A percentile compares a stretch with the other conserved stretches of the same genome.
phyloP scores from a whole-genome alignment of 2,888 invertebrate genomes.

The Drosophila peninsularis region DNA sequence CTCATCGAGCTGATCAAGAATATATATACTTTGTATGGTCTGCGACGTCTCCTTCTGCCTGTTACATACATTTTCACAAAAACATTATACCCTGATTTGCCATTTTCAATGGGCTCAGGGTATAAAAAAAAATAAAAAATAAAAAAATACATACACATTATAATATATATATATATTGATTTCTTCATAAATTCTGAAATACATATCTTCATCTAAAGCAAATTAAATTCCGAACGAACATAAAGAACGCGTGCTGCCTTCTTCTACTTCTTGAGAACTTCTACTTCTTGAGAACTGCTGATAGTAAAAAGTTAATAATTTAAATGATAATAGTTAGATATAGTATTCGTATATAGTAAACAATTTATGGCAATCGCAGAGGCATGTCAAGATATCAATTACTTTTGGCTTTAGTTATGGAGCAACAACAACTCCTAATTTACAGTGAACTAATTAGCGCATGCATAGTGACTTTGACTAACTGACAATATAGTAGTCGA shows the following conservation, averaged over 20 bases:
- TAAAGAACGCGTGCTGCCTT: background rate
- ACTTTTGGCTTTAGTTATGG: background rate
- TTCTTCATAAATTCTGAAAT: no score
- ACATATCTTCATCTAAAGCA: no score
- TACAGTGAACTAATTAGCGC: slow-evolving; percentile 5
- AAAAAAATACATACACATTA: no score
- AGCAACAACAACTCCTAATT: background rate
- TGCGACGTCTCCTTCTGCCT: no score
- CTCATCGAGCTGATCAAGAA: no score
- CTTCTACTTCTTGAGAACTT: background rate
- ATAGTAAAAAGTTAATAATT: background rate
- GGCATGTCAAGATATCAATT: background rate
- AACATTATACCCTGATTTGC: no score
- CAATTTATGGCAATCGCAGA: background rate
- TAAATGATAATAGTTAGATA: background rate
- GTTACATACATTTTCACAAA: no score
- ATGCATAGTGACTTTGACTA: slow-evolving; percentile 1
- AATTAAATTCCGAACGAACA: background rate
- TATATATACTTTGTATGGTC: no score
- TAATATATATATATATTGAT: no score
- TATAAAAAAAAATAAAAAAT: no score
- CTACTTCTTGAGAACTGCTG: background rate
- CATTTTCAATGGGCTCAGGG: no score
- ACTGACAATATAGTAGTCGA: slow-evolving; percentile 9
- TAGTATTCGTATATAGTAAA: background rate